Conservation (phyloP, 1,140 invertebrate genomes). For the Condylostylus longicornis region DNA sequence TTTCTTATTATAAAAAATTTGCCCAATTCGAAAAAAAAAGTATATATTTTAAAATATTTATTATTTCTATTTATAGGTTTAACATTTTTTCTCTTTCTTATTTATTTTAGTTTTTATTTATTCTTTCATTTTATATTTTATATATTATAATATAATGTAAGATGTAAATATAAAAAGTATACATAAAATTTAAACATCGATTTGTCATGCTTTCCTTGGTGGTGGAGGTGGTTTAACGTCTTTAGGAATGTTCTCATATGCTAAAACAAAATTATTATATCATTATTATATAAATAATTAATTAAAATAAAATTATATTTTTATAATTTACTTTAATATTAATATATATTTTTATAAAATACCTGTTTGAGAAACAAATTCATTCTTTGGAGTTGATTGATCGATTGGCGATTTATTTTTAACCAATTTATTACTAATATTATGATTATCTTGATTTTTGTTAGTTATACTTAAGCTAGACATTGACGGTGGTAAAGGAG, state of each 20-base stretch:
- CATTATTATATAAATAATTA: slow-evolving; percentile 30
- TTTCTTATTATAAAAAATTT: no score
- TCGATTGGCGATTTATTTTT: background rate
- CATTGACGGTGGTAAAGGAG: slow-evolving; percentile 31
- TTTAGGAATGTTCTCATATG: slow-evolving; percentile 34
- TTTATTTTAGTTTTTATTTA: no score
- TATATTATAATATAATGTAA: no score
- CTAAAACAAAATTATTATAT: no score
- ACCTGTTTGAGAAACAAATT: background rate
- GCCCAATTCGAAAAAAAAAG: no score
- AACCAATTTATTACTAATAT: background rate
- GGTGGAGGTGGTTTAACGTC: slow-evolving; percentile 29
- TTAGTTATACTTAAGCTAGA: slow-evolving; percentile 29
- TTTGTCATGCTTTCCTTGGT: slow-evolving; percentile 32
- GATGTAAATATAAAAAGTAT: background rate
- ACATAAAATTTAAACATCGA: slow-evolving; percentile 23
- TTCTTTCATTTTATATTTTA: no score
- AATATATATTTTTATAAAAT: background rate
- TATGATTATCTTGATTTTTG: slow-evolving; percentile 11
- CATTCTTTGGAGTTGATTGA: background rate
- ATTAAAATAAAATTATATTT: slow-evolving; percentile 21
- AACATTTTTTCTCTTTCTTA: no score
- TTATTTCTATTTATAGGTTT: no score
- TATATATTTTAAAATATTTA: no score
- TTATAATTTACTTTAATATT: slow-evolving; percentile 2